phyloP scores from a whole-genome alignment of 1,140 invertebrate genomes.

The Drosophila guanche region DNA sequence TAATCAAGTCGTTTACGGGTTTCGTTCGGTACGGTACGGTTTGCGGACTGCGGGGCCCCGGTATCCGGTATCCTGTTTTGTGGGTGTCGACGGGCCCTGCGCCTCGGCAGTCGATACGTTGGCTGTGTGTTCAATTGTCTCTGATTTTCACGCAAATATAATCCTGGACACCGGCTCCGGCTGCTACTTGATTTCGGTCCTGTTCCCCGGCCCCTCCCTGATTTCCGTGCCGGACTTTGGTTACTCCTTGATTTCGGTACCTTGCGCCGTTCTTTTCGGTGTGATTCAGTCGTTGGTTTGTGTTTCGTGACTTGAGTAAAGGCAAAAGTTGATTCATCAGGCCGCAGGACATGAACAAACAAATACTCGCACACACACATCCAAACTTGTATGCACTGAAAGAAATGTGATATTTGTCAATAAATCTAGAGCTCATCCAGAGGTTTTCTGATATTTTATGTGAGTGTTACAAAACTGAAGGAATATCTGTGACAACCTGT shows the following conservation, averaged over 20 bases:
- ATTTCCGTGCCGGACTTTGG: too few species aligned
- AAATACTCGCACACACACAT: slow-evolving; percentile 16
- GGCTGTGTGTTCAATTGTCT: slow-evolving; percentile 61
- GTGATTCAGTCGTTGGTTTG: slow-evolving; percentile 58
- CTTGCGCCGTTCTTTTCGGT: slow-evolving; percentile 26
- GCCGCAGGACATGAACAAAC: slow-evolving; percentile 62
- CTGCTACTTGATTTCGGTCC: slow-evolving; percentile 35
- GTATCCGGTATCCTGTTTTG: slow-evolving; percentile 11
- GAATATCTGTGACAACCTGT: too few species aligned
- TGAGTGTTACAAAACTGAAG: too few species aligned
- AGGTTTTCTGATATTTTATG: too few species aligned
- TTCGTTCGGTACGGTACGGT: not conserved
- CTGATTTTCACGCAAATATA: slow-evolving; percentile 76
- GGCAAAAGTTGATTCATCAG: slow-evolving; percentile 81
- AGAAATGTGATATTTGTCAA: too few species aligned
- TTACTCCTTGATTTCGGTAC: slow-evolving; percentile 2
- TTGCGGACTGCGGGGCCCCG: slow-evolving; percentile 30
- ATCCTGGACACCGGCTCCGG: slow-evolving; percentile 52
- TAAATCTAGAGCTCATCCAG: too few species aligned
- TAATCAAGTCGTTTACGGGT: slow-evolving; percentile 58
- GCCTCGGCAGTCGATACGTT: slow-evolving; percentile 19
- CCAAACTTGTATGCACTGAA: too few species aligned
- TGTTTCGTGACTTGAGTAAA: slow-evolving; percentile 80
- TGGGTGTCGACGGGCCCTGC: slow-evolving; percentile 12
- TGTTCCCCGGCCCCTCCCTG: too few species aligned